A percentile compares a stretch with the other conserved stretches of the same genome.
Evolutionary conservation across 2,797 vertebrate genomes (phyloP).

Genomic region (Calcarius lapponicus): DNA sequence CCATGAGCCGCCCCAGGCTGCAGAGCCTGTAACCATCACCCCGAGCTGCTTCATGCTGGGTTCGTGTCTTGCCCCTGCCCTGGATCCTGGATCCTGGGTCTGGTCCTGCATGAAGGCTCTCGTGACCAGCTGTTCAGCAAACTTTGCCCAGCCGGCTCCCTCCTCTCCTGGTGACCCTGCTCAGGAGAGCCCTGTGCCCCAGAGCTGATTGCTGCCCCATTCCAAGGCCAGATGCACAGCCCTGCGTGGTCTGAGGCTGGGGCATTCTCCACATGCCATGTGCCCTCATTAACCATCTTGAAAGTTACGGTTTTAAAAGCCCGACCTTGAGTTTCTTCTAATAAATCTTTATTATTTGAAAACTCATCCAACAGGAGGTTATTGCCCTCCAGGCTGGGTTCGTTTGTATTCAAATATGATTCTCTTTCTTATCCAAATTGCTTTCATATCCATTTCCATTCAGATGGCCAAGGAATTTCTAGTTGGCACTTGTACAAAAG

Average conservation of each 20-base stretch:
- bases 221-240: not conserved
- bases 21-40: not conserved
- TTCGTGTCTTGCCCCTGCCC: not conserved
- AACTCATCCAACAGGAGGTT: not conserved
- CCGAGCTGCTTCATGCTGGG: not conserved
- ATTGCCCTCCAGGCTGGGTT: not conserved
- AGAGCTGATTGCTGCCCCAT: fast-evolving
- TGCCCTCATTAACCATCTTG: not conserved
- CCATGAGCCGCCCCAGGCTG: not conserved
- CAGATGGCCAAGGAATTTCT: not conserved
- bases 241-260: not conserved
- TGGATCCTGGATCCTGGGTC: not conserved
- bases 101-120: not conserved
- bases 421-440: constrained; percentile 10
- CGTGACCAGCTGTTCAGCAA: not conserved
- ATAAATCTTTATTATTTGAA: not conserved
- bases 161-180: fast-evolving
- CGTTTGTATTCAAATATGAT: not conserved
- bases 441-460: not conserved
- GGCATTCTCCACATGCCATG: not conserved
- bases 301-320: not conserved
- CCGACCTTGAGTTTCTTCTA: not conserved
- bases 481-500: not conserved
- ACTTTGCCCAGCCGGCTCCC: not conserved
- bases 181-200: not conserved